phyloP scores from a whole-genome alignment of 64 coral and sea anemone genomes.

The Pocillopora verrucosa region DNA sequence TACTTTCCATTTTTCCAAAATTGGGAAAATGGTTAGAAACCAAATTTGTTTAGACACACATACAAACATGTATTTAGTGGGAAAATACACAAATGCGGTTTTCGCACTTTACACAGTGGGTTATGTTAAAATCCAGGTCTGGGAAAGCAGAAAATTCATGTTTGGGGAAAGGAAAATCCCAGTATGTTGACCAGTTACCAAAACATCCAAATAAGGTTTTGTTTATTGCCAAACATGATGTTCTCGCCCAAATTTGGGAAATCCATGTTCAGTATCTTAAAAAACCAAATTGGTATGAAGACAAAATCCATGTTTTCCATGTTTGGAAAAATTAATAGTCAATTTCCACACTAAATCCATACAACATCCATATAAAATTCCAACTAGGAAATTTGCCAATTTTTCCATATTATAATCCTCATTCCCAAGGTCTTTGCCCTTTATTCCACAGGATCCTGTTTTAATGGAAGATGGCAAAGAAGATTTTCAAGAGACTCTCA shows the following conservation, averaged over 20 bases:
- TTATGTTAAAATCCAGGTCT: neutral
- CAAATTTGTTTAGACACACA: neutral
- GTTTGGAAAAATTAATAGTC: neutral
- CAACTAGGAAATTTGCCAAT: neutral
- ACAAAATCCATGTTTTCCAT: neutral
- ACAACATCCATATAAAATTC: neutral
- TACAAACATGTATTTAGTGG: neutral
- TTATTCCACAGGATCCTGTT: too few relatives aligned
- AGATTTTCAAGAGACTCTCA: too few relatives aligned
- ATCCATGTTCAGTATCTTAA: neutral
- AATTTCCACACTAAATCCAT: neutral
- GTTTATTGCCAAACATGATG: neutral
- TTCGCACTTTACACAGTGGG: neutral
- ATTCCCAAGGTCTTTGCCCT: too few relatives aligned
- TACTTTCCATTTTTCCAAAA: neutral
- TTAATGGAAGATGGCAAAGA: too few relatives aligned
- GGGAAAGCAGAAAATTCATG: neutral
- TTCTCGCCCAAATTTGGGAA: neutral
- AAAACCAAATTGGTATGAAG: neutral
- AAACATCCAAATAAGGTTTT: neutral
- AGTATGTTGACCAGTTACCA: neutral
- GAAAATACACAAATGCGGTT: neutral
- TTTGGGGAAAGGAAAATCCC: slow-evolving; percentile 1
- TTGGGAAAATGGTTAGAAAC: neutral
- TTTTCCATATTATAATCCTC: too few relatives aligned